phyloP scores from a whole-genome alignment of 2,113 vertebrate species.

The Eptatretus burgeri region DNA sequence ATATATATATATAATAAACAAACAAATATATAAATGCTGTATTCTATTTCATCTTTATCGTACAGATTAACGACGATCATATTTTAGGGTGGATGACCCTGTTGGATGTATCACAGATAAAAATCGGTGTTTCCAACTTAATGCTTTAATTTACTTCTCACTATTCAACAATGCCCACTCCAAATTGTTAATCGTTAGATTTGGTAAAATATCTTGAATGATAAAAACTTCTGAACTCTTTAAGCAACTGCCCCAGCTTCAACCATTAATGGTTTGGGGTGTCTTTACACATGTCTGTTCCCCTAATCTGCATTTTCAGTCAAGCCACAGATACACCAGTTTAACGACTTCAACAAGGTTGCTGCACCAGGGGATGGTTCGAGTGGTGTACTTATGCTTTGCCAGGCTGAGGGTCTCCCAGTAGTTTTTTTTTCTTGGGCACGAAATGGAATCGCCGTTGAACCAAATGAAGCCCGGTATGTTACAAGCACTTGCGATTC shows the following conservation, averaged over 20 bases:
- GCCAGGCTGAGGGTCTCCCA: slow-evolving; percentile 22
- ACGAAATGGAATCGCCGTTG: slow-evolving; percentile 23
- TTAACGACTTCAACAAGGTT: slow-evolving; percentile 22
- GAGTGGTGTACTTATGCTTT: slow-evolving; percentile 16
- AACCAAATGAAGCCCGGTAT: neutral
- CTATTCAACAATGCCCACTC: neutral
- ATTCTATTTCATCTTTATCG: too few relatives aligned
- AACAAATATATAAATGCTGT: too few relatives aligned
- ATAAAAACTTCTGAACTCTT: neutral
- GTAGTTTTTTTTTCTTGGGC: slow-evolving; percentile 26
- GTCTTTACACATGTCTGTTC: neutral
- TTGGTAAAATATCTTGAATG: neutral
- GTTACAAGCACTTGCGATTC: neutral
- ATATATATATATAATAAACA: too few relatives aligned
- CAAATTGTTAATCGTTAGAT: neutral
- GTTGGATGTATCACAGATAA: too few relatives aligned
- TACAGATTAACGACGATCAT: too few relatives aligned
- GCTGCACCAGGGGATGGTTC: slow-evolving; percentile 21
- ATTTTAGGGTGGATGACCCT: too few relatives aligned
- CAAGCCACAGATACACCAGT: slow-evolving; percentile 24
- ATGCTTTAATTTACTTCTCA: too few relatives aligned
- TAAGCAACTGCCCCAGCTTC: neutral
- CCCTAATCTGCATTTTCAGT: slow-evolving; percentile 13
- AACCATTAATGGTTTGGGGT: neutral
- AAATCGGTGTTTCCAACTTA: too few relatives aligned